These are phyloP conservation scores for Galbula dea DNA, from an alignment of 2,113 vertebrate genomes.

Conservation along the genomic window DNA sequence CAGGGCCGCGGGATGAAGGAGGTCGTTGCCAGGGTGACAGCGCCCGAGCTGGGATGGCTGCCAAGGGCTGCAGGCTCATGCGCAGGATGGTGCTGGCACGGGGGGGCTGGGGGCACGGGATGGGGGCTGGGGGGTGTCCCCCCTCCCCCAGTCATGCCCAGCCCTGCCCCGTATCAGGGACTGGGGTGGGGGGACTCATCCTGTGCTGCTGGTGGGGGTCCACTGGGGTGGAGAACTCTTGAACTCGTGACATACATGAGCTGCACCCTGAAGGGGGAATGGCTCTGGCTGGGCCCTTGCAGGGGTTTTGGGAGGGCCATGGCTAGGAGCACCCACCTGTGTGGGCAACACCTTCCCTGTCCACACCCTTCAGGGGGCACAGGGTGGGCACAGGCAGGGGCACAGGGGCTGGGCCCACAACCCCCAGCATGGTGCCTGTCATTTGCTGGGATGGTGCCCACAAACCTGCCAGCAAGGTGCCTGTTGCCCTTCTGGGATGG, in stretches of 20 bases:
- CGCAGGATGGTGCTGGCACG: not conserved
- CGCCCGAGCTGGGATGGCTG: not conserved
- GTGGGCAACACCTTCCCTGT: not conserved
- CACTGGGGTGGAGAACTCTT: not conserved
- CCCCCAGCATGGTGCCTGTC: not conserved
- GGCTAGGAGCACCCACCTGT: fast-evolving
- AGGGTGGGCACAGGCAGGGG: not conserved
- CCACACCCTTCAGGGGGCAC: fast-evolving
- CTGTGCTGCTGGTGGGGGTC: not conserved
- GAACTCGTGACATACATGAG: not conserved
- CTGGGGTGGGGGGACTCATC: not conserved
- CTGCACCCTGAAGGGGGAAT: not conserved
- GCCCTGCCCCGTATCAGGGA: fast-evolving
- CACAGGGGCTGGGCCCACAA: too few relatives aligned
- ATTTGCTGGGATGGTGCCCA: not conserved
- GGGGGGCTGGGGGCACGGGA: not conserved
- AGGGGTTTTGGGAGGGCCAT: not conserved
- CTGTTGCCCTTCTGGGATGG: not conserved
- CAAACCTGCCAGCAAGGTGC: not conserved
- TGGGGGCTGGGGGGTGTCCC: not conserved
- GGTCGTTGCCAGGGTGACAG: conserved; percentile 67
- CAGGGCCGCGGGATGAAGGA: conserved; percentile 61
- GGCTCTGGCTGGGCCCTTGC: not conserved
- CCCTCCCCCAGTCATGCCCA: not conserved
- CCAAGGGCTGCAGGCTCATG: conserved; percentile 16